Base-by-base conservation (phyloP, 1,140 invertebrate genomes). In the Mactra quadrangularis region DNA sequence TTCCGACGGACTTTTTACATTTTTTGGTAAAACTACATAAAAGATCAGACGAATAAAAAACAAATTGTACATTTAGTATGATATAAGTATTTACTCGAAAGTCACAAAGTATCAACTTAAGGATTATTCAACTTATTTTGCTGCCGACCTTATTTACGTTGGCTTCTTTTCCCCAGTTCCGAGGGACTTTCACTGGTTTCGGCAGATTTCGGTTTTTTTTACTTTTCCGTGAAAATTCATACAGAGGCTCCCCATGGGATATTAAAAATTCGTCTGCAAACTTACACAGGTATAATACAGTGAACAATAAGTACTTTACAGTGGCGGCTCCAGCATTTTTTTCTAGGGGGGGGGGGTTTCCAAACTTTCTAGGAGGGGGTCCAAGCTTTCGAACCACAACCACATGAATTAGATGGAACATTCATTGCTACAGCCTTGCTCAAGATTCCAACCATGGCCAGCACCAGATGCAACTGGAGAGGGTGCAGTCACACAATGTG, bases 371-470 rank as follows among this genome's bases (percentile, higher is more conserved):
- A n/a, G n/a, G n/a, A n/a, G n/a, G n/a, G n/a, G n/a, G n/a, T n/a
- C n/a, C n/a, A n/a, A n/a, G n/a, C n/a, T n/a, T n/a, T n/a, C n/a
- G n/a, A n/a, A n/a, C n/a, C n/a, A n/a, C n/a, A n/a, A n/a, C n/a
- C n/a, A n/a, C n/a, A n/a, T 38, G 81, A 83, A 31, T 27, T 15
- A 22, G 59, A 45, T 41, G 79, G 79, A 38, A 38, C 15, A 17
- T 53, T 83, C n/a, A 45, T 17, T 52, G 57, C 70, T 6, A 57
- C 41, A 33, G 29, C 71, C 70, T 35, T 31, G 38, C 1, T 59
- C 60, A 45, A 83, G 81, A 31, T 83, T 83, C 41, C 60, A 59
- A 45, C 60, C 52, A 19, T 83, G 71, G 81, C 71, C 81, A 55
- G 60, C 81, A n/a, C 60, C n/a, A 57, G 4, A 66, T n/a, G 72